phyloP scores from a whole-genome alignment of 2,888 invertebrate species.

The Luperina testacea region DNA sequence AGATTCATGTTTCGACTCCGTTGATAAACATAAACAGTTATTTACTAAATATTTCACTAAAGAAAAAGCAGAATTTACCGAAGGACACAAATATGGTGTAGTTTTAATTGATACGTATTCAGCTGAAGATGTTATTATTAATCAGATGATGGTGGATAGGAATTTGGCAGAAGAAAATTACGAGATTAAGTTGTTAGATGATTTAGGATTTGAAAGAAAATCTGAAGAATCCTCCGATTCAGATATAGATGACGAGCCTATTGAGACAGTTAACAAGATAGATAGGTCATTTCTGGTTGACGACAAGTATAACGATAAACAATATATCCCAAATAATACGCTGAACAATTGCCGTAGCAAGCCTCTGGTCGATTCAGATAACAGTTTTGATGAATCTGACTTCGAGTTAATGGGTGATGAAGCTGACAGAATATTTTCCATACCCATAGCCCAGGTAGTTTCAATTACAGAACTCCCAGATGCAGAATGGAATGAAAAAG shows the following conservation, averaged over 20 bases:
- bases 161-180: constrained; percentile 83
- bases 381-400: constrained; percentile 63
- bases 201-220: constrained; percentile 63
- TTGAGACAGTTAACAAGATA: neutral
- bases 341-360: constrained; percentile 73
- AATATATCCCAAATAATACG: constrained; percentile 6
- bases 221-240: constrained; percentile 48
- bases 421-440: neutral
- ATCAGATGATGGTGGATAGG: constrained; percentile 85
- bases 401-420: constrained; percentile 43
- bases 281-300: constrained; percentile 16
- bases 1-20: constrained; percentile 80
- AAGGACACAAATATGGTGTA: constrained; percentile 87
- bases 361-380: constrained; percentile 76
- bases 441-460: constrained; percentile 31
- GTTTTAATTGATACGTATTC: constrained; percentile 85
- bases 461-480: constrained; percentile 20
- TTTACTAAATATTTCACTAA: constrained; percentile 84
- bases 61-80: constrained; percentile 78
- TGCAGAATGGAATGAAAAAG: constrained; percentile 1
- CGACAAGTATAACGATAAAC: constrained; percentile 4
- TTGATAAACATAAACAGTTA: constrained; percentile 81
- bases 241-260: constrained; percentile 32
- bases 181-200: constrained; percentile 76
- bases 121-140: constrained; percentile 83